Base-by-base conservation (phyloP, 2,113 vertebrate species). In the Morone chrysops region DNA sequence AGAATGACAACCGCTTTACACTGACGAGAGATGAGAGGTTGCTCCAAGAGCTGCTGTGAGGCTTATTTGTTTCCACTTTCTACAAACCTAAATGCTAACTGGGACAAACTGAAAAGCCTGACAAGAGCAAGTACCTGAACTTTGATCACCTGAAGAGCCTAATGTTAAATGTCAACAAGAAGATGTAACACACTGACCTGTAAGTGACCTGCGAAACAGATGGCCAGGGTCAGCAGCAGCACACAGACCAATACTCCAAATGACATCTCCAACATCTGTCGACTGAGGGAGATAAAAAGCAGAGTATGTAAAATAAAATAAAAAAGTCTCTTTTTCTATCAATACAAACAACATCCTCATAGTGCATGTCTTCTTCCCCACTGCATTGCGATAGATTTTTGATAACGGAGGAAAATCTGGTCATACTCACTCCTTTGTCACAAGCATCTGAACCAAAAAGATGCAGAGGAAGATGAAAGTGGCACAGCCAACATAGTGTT, bases 381-480 rank as follows among this genome's bases (percentile, higher is more conserved):
- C 38, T 40, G 22, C 20, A 38, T 16, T 20, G 12, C 20, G 12
- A 67, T n/a, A 40, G 0, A 43, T 18, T 69, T 70, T 77, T 38
- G 20, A 31, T 62, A 17, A 60, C 14, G 25, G 7, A 22, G 2
- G 18, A 22, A 71, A 67, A 31, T 25, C 0, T 41, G 36, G 12
- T 59, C 14, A 56, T 80, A 95, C 94, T 96, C 88, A 99, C 98
- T 94, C 82, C 70, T 93, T 90, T 85, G 96, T 95, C 75, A 98
- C 94, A 22, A 96, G 89, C 90, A 97, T 91, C 63, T 99, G 97
- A 85, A 99, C 86, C 51, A 96, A 69, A 89, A 99, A 97, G 92
- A 99, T 97, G 81, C 97, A 98, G 81, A 97, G 5, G 87, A 99
- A 97, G 86, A 99, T 95, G 40, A 98, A 90, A 63, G 94, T 77